Evolutionary conservation across 2,797 vertebrate genomes (phyloP).

Genomic region (Leuciscus waleckii): DNA sequence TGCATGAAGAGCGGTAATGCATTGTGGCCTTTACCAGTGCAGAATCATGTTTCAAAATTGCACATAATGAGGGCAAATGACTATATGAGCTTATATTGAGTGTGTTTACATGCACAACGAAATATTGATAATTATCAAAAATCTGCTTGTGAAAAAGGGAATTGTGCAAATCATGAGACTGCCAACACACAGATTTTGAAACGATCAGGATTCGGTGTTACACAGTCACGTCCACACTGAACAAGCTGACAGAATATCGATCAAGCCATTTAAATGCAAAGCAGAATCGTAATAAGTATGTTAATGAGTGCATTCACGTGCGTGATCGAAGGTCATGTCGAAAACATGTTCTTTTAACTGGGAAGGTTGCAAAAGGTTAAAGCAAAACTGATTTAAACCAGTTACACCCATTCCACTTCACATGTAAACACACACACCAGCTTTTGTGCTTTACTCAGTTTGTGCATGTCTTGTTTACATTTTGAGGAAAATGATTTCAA

Average conservation of each 20-base stretch:
- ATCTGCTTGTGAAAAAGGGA: not conserved
- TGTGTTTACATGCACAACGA: slow-evolving; percentile 8
- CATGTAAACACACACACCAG: not conserved
- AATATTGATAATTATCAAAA: not conserved
- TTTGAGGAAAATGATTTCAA: not conserved
- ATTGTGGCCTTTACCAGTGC: not conserved
- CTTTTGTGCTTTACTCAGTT: not conserved
- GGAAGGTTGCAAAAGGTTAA: not conserved
- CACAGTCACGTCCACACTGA: not conserved
- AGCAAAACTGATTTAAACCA: not conserved
- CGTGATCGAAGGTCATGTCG: no score
- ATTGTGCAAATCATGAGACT: not conserved
- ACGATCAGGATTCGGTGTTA: not conserved
- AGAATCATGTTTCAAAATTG: not conserved
- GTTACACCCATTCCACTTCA: not conserved
- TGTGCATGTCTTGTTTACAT: not conserved
- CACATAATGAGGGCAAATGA: not conserved
- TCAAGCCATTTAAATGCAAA: not conserved
- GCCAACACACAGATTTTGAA: not conserved
- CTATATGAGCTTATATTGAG: not conserved
- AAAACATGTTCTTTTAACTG: not conserved
- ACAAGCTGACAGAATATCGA: not conserved
- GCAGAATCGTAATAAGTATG: not conserved
- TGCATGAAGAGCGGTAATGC: not conserved
- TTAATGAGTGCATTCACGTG: not conserved